A percentile compares a stretch with the other conserved stretches of the same genome.
Conservation (phyloP, 1,140 invertebrate species). For the Lucilia sericata region DNA sequence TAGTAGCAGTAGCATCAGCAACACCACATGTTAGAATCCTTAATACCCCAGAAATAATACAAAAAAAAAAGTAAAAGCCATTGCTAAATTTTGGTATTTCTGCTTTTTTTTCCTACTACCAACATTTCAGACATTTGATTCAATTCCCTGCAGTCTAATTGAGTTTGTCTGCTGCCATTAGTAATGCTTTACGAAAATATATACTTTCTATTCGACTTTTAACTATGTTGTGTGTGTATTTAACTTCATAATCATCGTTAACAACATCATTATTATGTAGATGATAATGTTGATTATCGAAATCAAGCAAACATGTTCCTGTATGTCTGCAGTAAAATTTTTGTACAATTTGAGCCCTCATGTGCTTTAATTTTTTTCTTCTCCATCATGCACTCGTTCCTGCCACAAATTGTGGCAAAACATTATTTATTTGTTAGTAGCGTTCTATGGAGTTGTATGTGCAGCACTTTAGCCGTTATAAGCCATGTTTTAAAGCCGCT, state of each 20-base stretch:
- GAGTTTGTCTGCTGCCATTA: constrained; percentile 43
- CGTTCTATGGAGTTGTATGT: background rate
- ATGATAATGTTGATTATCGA: background rate
- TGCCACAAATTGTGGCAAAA: background rate
- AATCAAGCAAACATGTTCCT: background rate
- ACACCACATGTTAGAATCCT: constrained; percentile 27
- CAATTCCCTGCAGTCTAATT: constrained; percentile 44
- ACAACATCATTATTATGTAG: background rate
- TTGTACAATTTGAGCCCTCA: background rate
- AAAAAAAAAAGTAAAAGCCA: constrained; percentile 32
- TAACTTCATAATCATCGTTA: no score
- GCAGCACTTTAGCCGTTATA: background rate
- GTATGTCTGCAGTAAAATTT: no score
- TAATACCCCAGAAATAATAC: constrained; percentile 16
- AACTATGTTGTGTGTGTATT: no score
- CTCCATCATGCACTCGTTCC: no score
- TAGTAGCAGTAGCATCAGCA: no score
- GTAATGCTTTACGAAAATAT: constrained; percentile 19
- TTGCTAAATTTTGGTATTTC: background rate
- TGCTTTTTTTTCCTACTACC: background rate
- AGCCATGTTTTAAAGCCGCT: background rate
- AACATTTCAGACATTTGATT: constrained; percentile 28
- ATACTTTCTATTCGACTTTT: background rate
- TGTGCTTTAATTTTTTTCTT: background rate
- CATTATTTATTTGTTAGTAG: background rate